Evolutionary conservation across 2,113 vertebrate species (phyloP), one percentile per base, ranked within the genome.

Genomic region (Otocyon megalotis): DNA sequence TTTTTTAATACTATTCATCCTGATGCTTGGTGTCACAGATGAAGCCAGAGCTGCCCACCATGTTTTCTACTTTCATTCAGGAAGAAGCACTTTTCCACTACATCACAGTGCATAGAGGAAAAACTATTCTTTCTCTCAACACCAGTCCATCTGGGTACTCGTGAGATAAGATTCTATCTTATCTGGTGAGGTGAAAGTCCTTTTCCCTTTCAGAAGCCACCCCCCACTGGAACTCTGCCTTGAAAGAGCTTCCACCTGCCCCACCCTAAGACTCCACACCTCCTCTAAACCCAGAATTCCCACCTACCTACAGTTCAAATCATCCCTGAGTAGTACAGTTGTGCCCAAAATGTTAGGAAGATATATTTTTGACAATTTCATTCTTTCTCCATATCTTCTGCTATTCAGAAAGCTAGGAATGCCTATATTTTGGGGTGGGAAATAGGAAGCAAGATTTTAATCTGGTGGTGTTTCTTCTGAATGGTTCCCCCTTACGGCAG

Each of bases 401-500:
- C 63, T 80, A 54, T 60, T 63, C 63, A 79, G 80, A 72, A 96
- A 53, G 89, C 92, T 81, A 80, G 35, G 17, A 77, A 85, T 62
- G 24, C 32, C 82, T 48, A 20, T 8, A 24, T 48, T 69, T 0
- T 2, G 56, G 69, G n/a, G 30, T 32, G 63, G 93, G 53, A 81
- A 77, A 28, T 14, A 50, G 37, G 58, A 72, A 67, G 82, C 16
- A 94, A 76, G 69, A 80, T 85, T 88, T 90, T 53, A 93, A 69
- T 67, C 50, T 88, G 72, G 81, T 88, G 35, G 26, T 93, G 37
- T 88, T 84, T 96, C 43, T 96, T 92, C 71, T 92, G 15, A 63
- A 77, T 62, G 90, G 50, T 69, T 89, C 48, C 53, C 84, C 97
- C 89, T 69, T 28, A 9, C 43, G 65, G 79, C 53, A 86, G 37